Evolutionary conservation across 2,888 invertebrate species (phyloP).

Genomic region (Baronia brevicornis): DNA sequence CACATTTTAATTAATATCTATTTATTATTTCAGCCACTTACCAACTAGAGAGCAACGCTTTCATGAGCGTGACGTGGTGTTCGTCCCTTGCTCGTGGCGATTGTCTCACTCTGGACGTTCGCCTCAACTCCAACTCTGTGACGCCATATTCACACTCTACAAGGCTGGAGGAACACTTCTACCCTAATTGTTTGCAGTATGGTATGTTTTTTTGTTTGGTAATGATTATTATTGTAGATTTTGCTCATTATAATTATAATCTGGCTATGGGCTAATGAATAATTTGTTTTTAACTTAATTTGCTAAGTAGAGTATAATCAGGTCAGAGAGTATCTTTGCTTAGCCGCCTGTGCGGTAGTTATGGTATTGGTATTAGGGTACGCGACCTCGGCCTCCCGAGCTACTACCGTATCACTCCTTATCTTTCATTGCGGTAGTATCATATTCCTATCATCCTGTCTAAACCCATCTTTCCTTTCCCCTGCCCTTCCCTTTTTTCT

Average conservation of each 20-base stretch:
- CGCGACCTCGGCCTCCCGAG: too few relatives aligned
- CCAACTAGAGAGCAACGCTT: conserved; percentile 57
- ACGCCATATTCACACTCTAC: conserved; percentile 78
- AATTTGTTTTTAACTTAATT: too few relatives aligned
- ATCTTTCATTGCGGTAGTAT: too few relatives aligned
- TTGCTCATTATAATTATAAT: too few relatives aligned
- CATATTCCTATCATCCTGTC: too few relatives aligned
- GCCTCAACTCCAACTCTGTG: conserved; percentile 71
- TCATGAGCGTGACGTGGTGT: conserved; percentile 57
- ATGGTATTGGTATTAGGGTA: too few relatives aligned
- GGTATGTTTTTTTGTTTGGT: conserved; percentile 66
- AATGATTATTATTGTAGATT: not conserved
- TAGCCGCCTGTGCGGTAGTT: too few relatives aligned
- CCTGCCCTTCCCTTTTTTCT: too few relatives aligned
- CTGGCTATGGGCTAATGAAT: too few relatives aligned
- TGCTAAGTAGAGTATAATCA: not conserved
- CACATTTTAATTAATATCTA: not conserved
- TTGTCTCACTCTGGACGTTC: conserved; percentile 56
- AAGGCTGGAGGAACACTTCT: conserved; percentile 88
- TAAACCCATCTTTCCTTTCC: too few relatives aligned
- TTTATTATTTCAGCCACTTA: conserved; percentile 40
- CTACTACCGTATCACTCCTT: too few relatives aligned
- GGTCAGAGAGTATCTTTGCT: too few relatives aligned
- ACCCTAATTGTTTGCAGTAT: conserved; percentile 87
- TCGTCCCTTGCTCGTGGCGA: conserved; percentile 35